A percentile compares a stretch with the other conserved stretches of the same genome.
phyloP scores from a whole-genome alignment of 2,113 vertebrate genomes.

The Microcebus lehilahytsara region DNA sequence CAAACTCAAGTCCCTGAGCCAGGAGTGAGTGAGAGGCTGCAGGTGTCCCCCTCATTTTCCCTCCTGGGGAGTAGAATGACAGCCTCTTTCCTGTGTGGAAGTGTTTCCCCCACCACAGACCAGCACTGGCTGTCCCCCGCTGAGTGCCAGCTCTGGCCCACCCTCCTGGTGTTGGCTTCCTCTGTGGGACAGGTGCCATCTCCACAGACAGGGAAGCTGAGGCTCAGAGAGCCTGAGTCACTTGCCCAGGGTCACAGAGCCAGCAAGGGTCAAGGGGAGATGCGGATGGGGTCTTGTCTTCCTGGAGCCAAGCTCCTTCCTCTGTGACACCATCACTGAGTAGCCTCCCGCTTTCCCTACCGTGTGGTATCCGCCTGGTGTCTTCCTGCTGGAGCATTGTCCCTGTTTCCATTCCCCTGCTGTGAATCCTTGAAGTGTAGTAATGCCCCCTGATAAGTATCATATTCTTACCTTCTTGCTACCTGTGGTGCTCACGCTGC shows the following conservation, averaged over 20 bases:
- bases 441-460: background rate
- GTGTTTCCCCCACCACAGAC: accelerated
- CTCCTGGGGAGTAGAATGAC: background rate
- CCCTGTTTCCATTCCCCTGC: background rate
- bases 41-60: background rate
- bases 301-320: background rate
- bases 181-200: background rate
- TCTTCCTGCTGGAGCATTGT: background rate
- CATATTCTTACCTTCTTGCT: background rate
- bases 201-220: background rate
- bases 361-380: accelerated
- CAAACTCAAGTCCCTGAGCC: background rate
- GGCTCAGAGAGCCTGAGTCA: background rate
- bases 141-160: too few relatives aligned
- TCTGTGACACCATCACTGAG: background rate
- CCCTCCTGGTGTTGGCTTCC: background rate
- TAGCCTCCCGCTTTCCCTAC: background rate
- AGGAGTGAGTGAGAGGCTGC: background rate
- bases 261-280: background rate
- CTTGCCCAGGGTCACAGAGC: background rate
- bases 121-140: background rate
- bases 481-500: background rate
- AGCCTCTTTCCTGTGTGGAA: background rate
- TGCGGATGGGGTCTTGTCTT: background rate
- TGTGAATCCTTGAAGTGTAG: background rate